Conservation (phyloP, 2,888 invertebrate species). For the Netelia inedita region DNA sequence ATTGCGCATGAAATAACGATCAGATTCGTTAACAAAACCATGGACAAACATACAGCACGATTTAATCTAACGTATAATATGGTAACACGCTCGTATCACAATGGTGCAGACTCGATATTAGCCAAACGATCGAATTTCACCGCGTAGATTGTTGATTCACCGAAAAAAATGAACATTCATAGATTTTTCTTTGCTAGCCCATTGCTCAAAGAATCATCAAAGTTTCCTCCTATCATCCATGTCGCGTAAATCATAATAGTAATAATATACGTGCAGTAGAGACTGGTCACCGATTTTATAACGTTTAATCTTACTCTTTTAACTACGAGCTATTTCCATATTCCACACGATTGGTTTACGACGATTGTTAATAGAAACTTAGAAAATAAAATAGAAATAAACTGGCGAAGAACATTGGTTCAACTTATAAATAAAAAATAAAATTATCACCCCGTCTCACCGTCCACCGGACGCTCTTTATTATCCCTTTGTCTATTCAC, state of each 20-base stretch:
- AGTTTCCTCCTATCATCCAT: not conserved
- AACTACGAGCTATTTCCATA: too few species aligned
- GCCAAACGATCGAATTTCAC: slow-evolving; percentile 53
- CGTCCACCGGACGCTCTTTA: not conserved
- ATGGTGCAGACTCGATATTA: slow-evolving; percentile 53
- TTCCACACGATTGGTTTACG: not conserved
- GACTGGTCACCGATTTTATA: slow-evolving; percentile 19
- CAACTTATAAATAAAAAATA: not conserved
- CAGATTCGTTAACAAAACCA: slow-evolving; percentile 39
- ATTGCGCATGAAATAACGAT: slow-evolving; percentile 20
- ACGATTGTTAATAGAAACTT: slow-evolving; percentile 44
- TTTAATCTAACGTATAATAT: slow-evolving; percentile 55
- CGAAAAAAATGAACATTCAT: not conserved
- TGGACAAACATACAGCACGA: slow-evolving; percentile 29
- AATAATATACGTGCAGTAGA: slow-evolving; percentile 22
- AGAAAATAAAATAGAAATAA: not conserved
- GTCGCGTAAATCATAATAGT: slow-evolving; percentile 19
- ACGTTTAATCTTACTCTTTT: slow-evolving; percentile 27
- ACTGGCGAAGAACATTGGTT: not conserved
- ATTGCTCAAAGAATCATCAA: not conserved
- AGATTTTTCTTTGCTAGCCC: not conserved
- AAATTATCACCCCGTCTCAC: slow-evolving; percentile 24
- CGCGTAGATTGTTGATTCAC: slow-evolving; percentile 27
- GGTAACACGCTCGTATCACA: slow-evolving; percentile 60
- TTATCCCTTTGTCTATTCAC: not conserved